Percentiles rank a stretch among this genome's conserved stretches.
These are phyloP conservation scores for Scortum barcoo DNA, from an alignment of 2,113 vertebrate species.

Conservation along the genomic window DNA sequence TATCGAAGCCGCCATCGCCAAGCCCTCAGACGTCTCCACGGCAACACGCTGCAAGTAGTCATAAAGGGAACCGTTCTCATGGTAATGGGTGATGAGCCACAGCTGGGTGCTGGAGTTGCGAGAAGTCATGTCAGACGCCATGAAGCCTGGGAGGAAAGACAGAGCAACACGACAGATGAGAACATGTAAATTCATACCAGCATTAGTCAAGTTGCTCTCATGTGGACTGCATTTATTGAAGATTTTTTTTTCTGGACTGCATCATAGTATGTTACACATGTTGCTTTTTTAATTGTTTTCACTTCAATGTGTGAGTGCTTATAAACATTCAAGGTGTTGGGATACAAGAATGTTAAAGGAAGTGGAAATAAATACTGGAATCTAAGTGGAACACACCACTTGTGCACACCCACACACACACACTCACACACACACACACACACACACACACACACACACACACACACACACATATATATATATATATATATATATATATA, in stretches of 20 bases:
- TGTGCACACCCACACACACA: too few species aligned
- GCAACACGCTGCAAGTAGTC: slow-evolving; percentile 87
- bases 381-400: not conserved
- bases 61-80: slow-evolving; percentile 87
- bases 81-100: slow-evolving; percentile 89
- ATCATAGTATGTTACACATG: not conserved
- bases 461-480: too few species aligned
- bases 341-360: not conserved
- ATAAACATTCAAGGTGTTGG: not conserved
- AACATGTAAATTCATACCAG: not conserved
- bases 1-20: slow-evolving; percentile 85
- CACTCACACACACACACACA: too few species aligned
- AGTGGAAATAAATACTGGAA: not conserved
- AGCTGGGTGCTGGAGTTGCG: slow-evolving; percentile 89
- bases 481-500: too few species aligned
- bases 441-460: too few species aligned
- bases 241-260: not conserved
- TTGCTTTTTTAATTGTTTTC: not conserved
- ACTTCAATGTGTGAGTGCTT: not conserved
- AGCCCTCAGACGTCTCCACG: slow-evolving; percentile 84
- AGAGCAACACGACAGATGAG: not conserved
- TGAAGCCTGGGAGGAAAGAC: slow-evolving; percentile 81
- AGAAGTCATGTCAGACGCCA: slow-evolving; percentile 89
- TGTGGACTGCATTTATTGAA: not conserved
- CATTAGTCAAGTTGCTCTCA: not conserved